Percentiles rank a stretch among this genome's conserved stretches.
Conservation (phyloP, 2,888 invertebrate species). For the Pemphredon lugubris region DNA sequence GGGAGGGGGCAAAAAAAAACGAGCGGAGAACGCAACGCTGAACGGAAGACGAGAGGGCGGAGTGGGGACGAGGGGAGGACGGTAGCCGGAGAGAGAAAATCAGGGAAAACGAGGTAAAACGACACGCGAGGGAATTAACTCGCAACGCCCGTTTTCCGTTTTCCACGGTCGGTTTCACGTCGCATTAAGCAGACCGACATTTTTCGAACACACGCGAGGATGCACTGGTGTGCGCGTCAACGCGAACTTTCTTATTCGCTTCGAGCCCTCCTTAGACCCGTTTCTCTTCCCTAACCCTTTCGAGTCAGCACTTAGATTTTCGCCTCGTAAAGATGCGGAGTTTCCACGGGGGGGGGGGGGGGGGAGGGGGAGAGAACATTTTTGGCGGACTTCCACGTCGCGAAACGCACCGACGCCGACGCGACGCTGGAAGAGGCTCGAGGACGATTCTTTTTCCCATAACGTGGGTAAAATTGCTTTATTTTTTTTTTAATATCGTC, state of each 20-base stretch:
- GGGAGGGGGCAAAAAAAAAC: slow-evolving; percentile 3
- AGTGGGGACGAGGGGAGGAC: neutral
- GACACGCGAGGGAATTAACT: slow-evolving; percentile 59
- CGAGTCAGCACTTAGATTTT: slow-evolving; percentile 37
- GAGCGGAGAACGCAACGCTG: neutral
- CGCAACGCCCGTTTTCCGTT: slow-evolving; percentile 53
- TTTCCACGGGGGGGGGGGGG: too few species aligned
- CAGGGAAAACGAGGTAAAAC: slow-evolving; percentile 49
- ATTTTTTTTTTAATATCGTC: too few species aligned
- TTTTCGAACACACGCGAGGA: slow-evolving; percentile 41
- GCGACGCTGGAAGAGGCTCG: too few species aligned
- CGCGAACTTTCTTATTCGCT: slow-evolving; percentile 27
- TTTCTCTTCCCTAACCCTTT: slow-evolving; percentile 12
- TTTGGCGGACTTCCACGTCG: slow-evolving; percentile 13
- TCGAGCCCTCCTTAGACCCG: slow-evolving; percentile 11
- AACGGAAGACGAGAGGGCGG: neutral
- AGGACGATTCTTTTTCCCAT: too few species aligned
- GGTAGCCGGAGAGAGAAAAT: slow-evolving; percentile 36
- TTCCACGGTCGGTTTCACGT: slow-evolving; percentile 52
- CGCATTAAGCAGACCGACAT: slow-evolving; percentile 56
- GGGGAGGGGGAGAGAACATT: slow-evolving; percentile 17
- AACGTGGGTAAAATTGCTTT: too few species aligned
- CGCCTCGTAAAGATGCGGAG: slow-evolving; percentile 24
- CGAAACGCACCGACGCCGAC: slow-evolving; percentile 11
- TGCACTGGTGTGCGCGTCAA: slow-evolving; percentile 12